Percentiles rank a stretch among this genome's conserved stretches.
phyloP scores from a whole-genome alignment of 2,888 invertebrate species.

The Lysandra bellargus region DNA sequence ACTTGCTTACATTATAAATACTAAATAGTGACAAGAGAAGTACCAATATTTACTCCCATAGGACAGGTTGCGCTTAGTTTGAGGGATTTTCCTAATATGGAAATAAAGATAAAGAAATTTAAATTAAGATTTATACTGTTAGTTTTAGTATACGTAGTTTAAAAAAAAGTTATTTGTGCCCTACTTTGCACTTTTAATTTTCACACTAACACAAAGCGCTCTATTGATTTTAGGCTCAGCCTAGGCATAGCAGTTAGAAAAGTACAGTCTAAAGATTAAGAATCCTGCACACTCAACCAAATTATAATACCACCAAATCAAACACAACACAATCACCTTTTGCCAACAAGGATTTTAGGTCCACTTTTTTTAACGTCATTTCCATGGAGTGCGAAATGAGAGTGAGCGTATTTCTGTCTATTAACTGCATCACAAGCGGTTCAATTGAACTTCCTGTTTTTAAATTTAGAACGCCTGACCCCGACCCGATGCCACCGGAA shows the following conservation, averaged over 20 bases:
- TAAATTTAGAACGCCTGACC: conserved; percentile 54
- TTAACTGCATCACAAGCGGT: conserved; percentile 70
- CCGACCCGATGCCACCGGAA: conserved; percentile 37
- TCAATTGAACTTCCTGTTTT: conserved; percentile 78
- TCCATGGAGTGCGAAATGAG: conserved; percentile 59
- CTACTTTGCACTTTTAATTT: no score
- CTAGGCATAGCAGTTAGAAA: neutral
- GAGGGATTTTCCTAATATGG: no score
- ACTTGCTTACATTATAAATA: neutral
- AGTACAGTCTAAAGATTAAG: neutral
- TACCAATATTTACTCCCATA: neutral
- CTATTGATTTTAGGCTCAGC: neutral
- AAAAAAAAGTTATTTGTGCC: no score
- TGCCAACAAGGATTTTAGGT: conserved; percentile 54
- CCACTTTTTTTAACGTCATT: conserved; percentile 61
- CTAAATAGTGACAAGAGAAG: neutral
- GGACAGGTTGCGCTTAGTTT: no score
- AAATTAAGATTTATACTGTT: no score
- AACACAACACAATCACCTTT: conserved; percentile 50
- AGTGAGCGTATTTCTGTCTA: conserved; percentile 71
- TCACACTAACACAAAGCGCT: no score
- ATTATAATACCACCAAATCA: conserved; percentile 3
- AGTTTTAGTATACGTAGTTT: no score
- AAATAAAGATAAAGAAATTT: no score
- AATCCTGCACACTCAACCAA: neutral